Base-by-base conservation (phyloP, 2,888 invertebrate genomes). In the Phorcus lineatus region DNA sequence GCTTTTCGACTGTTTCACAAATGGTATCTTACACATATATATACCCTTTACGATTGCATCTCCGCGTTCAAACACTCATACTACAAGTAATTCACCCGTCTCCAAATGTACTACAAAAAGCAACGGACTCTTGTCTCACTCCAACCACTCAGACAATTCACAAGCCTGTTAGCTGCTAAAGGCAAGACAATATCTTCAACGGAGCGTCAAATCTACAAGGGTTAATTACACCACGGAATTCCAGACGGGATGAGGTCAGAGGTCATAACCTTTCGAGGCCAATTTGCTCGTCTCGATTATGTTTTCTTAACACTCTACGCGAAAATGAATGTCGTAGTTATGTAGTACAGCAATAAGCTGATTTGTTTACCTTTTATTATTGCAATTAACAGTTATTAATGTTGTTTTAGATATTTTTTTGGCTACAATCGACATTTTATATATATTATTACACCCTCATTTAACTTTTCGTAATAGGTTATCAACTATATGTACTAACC, bases 251-350 rank as follows among this genome's bases (percentile, higher is more conserved):
- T 70, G 36, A 70, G 31, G 11, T 70, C n/a, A 19, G 36, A 11
- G 70, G 40, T 40, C 36, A 36, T n/a, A 70, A 70, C 36, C 19
- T 70, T 36, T 2, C 4, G 28, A 40, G 19, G 7, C 17, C 3
- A 70, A 70, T 70, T 70, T 11, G n/a, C 17, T n/a, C 70, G 70
- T 70, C 70, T 70, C 28, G 31, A 70, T 31, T 36, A 70, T 57
- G 40, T 40, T n/a, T 40, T 70, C 17, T 9, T 36, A 67, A 36
- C 22, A 62, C 28, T 62, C 28, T 22, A 1, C 28, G 28, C 16
- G 28, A 7, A 22, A 57, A 57, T 57, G 19, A 22, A 24, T 19
- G 19, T 19, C 13, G 19, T 57, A 22, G 57, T 57, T 57, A 57
- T 16, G 24, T 57, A 57, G 24, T 57, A 7, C 24, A 57, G 3